A percentile compares a stretch with the other conserved stretches of the same genome.
These are phyloP conservation scores for Micrastur ruficollis DNA, from an alignment of 2,797 vertebrate genomes.

Conservation along the genomic window DNA sequence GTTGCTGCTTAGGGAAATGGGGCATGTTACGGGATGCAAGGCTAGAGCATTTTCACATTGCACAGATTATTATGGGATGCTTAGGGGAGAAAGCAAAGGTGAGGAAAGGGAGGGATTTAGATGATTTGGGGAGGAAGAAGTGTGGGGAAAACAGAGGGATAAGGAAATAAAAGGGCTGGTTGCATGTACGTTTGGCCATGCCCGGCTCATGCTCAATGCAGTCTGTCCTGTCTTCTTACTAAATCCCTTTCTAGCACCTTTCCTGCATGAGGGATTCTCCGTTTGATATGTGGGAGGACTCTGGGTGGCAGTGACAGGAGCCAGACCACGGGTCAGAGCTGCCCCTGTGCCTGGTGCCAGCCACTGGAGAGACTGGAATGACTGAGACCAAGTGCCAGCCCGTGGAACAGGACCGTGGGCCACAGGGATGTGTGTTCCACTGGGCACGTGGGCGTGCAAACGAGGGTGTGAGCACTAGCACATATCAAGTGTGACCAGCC, in stretches of 20 bases:
- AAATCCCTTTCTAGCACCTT: not conserved
- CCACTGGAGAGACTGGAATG: not conserved
- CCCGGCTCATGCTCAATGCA: not conserved
- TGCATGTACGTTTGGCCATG: not conserved
- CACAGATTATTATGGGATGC: not conserved
- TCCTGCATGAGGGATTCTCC: not conserved
- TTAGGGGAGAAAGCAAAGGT: not conserved
- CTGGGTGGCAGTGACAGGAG: not conserved
- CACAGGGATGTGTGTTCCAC: not conserved
- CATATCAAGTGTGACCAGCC: not conserved
- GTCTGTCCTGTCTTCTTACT: not conserved
- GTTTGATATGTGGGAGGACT: accelerated
- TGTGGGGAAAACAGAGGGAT: not conserved
- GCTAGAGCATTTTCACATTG: not conserved
- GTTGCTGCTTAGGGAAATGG: not conserved
- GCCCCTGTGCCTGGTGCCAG: not conserved
- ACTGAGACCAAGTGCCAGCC: not conserved
- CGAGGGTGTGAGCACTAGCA: not conserved
- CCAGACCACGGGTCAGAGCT: not conserved
- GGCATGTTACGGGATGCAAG: not conserved
- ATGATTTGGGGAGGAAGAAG: not conserved
- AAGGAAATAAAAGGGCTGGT: not conserved
- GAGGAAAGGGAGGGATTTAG: not conserved
- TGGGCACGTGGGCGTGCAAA: not conserved
- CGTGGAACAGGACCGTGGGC: accelerated